Percentiles rank a stretch among this genome's conserved stretches.
Conservation (phyloP, 2,113 vertebrate species). For the Heterochromis multidens region DNA sequence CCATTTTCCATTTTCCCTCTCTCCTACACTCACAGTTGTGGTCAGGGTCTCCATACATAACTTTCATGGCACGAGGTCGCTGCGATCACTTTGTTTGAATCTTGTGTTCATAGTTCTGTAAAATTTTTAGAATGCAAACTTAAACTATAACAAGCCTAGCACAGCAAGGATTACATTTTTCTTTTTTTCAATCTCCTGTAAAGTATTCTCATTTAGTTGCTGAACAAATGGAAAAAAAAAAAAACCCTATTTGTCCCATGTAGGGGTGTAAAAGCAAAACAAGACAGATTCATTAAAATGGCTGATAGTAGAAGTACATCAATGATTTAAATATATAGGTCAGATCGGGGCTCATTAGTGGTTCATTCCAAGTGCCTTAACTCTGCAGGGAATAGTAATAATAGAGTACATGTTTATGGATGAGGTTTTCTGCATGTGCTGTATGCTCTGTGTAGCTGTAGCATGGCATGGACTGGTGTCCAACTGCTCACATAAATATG, state of each 20-base stretch:
- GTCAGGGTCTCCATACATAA: background rate
- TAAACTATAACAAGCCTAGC: background rate
- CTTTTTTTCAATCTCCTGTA: background rate
- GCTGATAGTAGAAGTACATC: constrained; percentile 13
- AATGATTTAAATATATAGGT: constrained; percentile 62
- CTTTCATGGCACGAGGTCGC: background rate
- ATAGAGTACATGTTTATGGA: constrained; percentile 57
- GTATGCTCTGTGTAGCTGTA: background rate
- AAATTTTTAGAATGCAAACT: background rate
- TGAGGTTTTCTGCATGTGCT: constrained; percentile 30
- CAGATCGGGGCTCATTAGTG: constrained; percentile 62
- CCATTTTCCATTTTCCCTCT: background rate
- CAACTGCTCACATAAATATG: constrained; percentile 43
- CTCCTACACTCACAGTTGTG: background rate
- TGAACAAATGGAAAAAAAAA: constrained; percentile 9
- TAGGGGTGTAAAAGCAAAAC: constrained; percentile 1
- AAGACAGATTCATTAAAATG: constrained; percentile 39
- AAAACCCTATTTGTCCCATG: background rate
- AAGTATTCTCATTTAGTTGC: constrained; percentile 4
- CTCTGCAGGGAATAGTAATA: constrained; percentile 52
- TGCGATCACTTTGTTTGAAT: background rate
- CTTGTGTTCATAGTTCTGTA: background rate
- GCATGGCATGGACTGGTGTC: constrained; percentile 24
- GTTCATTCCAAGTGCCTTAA: constrained; percentile 34
- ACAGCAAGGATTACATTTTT: background rate